phyloP scores from a whole-genome alignment of 1,140 invertebrate species.

The Ganaspis sp. region DNA sequence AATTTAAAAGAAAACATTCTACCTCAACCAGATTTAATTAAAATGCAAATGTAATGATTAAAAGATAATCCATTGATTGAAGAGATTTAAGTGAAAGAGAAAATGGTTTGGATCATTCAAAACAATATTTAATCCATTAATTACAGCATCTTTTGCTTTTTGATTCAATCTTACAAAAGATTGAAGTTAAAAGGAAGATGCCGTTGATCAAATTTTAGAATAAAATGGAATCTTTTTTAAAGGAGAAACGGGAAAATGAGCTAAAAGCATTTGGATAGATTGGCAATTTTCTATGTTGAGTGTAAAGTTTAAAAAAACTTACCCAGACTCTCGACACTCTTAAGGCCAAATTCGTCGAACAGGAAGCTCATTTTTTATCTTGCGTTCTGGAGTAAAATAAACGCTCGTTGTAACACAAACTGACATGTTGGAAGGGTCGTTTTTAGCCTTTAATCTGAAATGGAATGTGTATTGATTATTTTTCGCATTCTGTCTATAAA shows the following conservation, averaged over 20 bases:
- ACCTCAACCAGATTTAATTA: no score
- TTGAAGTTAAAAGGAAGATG: no score
- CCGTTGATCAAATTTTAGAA: no score
- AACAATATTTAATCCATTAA: no score
- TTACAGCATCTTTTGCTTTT: no score
- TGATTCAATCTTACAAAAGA: no score
- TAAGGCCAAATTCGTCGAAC: conserved; percentile 16
- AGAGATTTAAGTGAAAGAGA: no score
- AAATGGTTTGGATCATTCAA: no score
- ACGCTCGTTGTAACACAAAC: not conserved
- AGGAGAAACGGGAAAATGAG: not conserved
- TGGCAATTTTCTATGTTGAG: not conserved
- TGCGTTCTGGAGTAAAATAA: not conserved
- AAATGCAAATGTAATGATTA: no score
- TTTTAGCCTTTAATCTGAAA: conserved; percentile 8
- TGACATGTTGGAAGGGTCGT: not conserved
- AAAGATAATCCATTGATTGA: no score
- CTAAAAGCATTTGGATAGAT: not conserved
- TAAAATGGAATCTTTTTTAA: no score
- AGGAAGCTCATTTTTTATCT: not conserved
- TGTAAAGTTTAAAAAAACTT: not conserved
- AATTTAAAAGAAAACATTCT: no score
- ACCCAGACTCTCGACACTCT: not conserved
- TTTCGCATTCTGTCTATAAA: not conserved
- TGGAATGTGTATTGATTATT: conserved; percentile 7